Base-by-base conservation (phyloP, 2,888 invertebrate genomes). In the Mythimna vitellina region DNA sequence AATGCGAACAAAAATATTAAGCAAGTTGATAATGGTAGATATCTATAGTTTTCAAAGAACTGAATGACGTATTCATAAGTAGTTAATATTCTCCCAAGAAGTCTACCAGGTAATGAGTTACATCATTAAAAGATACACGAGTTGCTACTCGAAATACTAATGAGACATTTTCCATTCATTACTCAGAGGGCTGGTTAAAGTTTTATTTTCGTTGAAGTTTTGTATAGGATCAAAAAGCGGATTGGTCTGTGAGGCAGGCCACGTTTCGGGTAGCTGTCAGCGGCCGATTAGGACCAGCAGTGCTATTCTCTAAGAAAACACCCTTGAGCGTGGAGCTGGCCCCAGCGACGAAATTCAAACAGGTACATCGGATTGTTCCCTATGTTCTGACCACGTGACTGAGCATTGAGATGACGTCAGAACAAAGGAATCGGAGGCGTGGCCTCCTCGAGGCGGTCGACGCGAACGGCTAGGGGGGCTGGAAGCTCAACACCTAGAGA, bases 61-160 rank as follows among this genome's bases (percentile, higher is more conserved):
- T 25, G 57, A 63, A 42, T 81, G 71, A 81, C 54, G 63, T 64
- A 8, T 22, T 60, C 53, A 17, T 20, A 22, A 25, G 54, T 56
- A 22, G 60, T 60, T 56, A 49, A 65, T 76, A 57, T 35, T 1
- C n/a, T 79, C 62, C n/a, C 57, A 54, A 57, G 68, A 86, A 86
- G 61, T 70, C 65, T 72, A 75, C 67, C 74, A 64, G 54, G 32
- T 35, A 86, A 86, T 71, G 85, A 75, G 76, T 46, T 61, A 61
- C 64, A 65, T 58, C 74, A 81, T 86, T 83, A 80, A n/a, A 64
- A 69, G 73, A 61, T 53, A 49, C 38, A 0, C 25, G n/a, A 25
- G 63, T 35, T 32, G 25, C 17, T 57, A 66, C 29, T 56, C 22
- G n/a, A 38, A 62, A 29, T 20, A 29, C 38, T 73, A 38, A 73